phyloP scores from a whole-genome alignment of 1,140 invertebrate genomes.

The Microplitis demolitor region DNA sequence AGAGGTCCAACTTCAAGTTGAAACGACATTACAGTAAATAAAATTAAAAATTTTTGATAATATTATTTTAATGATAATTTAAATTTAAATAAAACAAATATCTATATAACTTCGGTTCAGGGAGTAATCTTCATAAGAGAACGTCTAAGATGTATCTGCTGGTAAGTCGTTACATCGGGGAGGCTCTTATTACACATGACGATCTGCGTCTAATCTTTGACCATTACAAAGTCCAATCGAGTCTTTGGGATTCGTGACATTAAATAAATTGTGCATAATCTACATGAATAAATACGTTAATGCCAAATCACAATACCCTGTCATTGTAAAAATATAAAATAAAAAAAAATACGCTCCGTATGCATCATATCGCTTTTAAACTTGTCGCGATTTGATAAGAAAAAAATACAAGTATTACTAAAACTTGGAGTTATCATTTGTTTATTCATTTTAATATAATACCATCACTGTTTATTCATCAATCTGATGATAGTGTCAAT shows the following conservation, averaged over 20 bases:
- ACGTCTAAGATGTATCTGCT: constrained; percentile 48
- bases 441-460: neutral
- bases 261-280: constrained; percentile 20
- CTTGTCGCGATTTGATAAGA: constrained; percentile 16
- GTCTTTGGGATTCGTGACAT: constrained; percentile 20
- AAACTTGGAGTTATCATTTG: neutral
- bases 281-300: constrained; percentile 13
- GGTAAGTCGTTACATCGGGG: constrained; percentile 28
- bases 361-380: neutral
- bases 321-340: neutral
- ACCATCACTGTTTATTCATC: too few relatives aligned
- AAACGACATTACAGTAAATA: constrained; percentile 41
- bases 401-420: neutral
- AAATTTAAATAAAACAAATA: neutral
- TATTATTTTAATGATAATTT: neutral
- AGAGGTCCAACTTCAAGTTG: constrained; percentile 36
- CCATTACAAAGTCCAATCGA: constrained; percentile 55
- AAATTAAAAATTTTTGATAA: neutral
- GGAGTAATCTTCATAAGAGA: constrained; percentile 37
- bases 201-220: constrained; percentile 54
- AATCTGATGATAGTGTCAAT: too few relatives aligned
- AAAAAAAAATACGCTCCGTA: too few relatives aligned
- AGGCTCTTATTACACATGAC: constrained; percentile 45
- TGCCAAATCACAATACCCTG: constrained; percentile 3
- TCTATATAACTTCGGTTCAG: neutral